Evolutionary conservation across 2,888 invertebrate genomes (phyloP), one percentile per base, ranked within the genome.

Genomic region (Caradrina clavipalpis): DNA sequence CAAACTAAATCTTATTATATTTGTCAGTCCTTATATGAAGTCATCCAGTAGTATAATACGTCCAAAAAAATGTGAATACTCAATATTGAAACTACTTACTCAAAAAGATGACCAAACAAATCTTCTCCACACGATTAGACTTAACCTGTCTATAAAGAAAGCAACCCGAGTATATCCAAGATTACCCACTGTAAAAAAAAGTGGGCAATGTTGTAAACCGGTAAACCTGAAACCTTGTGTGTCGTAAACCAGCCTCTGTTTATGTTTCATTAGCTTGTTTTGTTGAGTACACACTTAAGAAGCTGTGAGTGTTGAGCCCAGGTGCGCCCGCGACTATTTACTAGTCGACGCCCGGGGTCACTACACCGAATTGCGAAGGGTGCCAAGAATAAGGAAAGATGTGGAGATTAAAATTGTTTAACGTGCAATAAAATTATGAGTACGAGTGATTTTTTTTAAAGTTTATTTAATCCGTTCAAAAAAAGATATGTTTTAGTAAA

Each of bases 351-450:
- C 81, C 82, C 84, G 90, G 91, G 94, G 94, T 94, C 94, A 93
- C 91, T 93, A 90, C 88, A 91, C 92, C 86, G 88, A 87, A 90
- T 88, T 89, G 86, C 81, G 88, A 90, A 89, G 95, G 95, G 94
- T 91, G 91, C 82, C 77, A 53, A 21, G 87, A 73, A 84, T 78
- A 88, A n/a, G 2, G 68, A 81, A 85, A 80, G 35, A 56, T 21
- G 54, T 88, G 60, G 92, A 93, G 88, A 67, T 39, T 8, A 5
- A 15, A n/a, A 26, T 39, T 39, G 39, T 39, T 13, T 39, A 13
- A 11, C 13, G 39, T 39, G 2, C 8, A 39, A 39, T 39, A 39
- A 39, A 39, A 13, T 39, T 39, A 39, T 39, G n/a, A n/a, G n/a
- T n/a, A n/a, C n/a, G n/a, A n/a, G n/a, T n/a, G n/a, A n/a, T n/a